Base-by-base conservation (phyloP, 2,797 vertebrate genomes). In the Scarus forsteni region DNA sequence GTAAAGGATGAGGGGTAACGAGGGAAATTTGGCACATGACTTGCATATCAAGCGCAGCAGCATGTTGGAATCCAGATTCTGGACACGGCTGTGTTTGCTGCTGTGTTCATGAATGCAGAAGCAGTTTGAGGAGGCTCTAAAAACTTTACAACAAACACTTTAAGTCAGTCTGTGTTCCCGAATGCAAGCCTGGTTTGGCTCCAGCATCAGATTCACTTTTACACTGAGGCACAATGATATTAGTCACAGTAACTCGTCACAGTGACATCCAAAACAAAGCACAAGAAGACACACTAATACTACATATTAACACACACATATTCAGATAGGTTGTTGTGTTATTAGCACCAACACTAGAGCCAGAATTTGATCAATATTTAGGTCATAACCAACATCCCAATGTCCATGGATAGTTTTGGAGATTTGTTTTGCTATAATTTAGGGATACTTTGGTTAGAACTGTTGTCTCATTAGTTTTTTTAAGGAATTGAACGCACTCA, bases 221-320 rank as follows among this genome's bases (percentile, higher is more conserved):
- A 52, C 56, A 64, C 65, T 68, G 51, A 74, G 55, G 55, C 7
- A 78, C 66, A 66, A 75, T 79, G 73, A 60, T 64, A 75, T 86
- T 85, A 84, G 82, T 85, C 77, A 73, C 79, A 73, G 54, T 19
- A 36, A 69, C 18, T 73, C 56, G n/a, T 75, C 75, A 82, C 77
- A 64, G 57, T 66, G 69, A 80, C 59, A 71, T 53, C 67, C 65
- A 69, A 55, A 80, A 68, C 46, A 48, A 81, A 48, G 55, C 59
- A 81, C 51, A 60, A 15, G 27, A 27, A 27, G 51, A 81, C 75
- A 82, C 81, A 77, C 45, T 62, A 35, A 79, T 49, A 61, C 38
- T 18, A 52, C 8, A 43, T 14, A 66, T 60, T 69, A 73, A 68
- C 55, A 84, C 66, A 65, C 19, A 74, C 4, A 78, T 27, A 50